phyloP scores from a whole-genome alignment of 2,888 invertebrate species.

The Brassicogethes aeneus region DNA sequence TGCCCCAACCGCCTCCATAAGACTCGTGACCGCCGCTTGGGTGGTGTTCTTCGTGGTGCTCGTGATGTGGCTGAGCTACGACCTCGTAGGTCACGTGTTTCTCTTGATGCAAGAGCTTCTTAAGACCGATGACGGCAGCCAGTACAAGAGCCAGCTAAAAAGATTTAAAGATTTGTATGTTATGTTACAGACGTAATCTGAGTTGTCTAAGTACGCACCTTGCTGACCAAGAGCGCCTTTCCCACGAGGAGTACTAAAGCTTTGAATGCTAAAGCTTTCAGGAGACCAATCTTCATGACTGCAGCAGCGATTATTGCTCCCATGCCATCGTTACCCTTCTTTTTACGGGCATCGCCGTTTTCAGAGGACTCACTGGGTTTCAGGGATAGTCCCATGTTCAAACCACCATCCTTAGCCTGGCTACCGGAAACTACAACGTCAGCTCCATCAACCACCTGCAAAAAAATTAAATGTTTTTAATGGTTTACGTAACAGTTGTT shows the following conservation, averaged over 20 bases:
- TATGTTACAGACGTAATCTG: neutral
- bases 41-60: constrained; percentile 45
- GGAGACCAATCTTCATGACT: constrained; percentile 70
- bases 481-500: neutral
- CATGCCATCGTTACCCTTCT: constrained; percentile 44
- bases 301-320: constrained; percentile 66
- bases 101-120: constrained; percentile 70
- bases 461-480: constrained; percentile 7
- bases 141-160: constrained; percentile 62
- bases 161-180: constrained; percentile 5
- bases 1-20: constrained; percentile 50
- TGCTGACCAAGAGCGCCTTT: constrained; percentile 76
- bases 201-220: constrained; percentile 36
- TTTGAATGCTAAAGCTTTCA: constrained; percentile 73
- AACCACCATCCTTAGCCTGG: constrained; percentile 55
- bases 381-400: constrained; percentile 63
- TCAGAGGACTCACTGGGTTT: constrained; percentile 30
- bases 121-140: constrained; percentile 72
- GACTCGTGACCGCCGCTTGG: constrained; percentile 38
- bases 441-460: constrained; percentile 59
- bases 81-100: constrained; percentile 68
- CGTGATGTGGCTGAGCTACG: constrained; percentile 61
- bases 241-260: constrained; percentile 73
- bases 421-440: constrained; percentile 67
- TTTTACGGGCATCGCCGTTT: constrained; percentile 37